Percentiles rank a stretch among this genome's conserved stretches.
Conservation (phyloP, 1,140 invertebrate species). For the Marisa cornuarietis region DNA sequence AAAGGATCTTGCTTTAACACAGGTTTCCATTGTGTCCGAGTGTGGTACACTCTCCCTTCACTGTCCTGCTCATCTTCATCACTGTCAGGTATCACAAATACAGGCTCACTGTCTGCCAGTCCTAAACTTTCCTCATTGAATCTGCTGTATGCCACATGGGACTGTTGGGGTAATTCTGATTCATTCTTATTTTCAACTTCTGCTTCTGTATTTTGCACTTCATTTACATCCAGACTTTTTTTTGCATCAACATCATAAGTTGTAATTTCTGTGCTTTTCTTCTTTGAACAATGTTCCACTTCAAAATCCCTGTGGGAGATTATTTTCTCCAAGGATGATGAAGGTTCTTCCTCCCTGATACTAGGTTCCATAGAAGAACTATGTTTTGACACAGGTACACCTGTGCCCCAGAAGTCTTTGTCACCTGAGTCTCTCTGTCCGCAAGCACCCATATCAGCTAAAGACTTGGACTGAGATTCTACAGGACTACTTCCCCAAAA, state of each 20-base stretch:
- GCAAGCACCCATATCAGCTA: no score
- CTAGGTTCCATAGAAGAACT: no score
- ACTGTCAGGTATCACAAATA: neutral
- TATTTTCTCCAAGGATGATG: no score
- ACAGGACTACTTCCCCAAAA: neutral
- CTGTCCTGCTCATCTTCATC: slow-evolving; percentile 25
- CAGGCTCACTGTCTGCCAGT: neutral
- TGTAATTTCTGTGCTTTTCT: neutral
- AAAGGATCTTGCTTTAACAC: slow-evolving; percentile 47
- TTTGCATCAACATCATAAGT: neutral
- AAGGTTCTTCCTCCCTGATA: no score
- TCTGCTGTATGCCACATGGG: neutral
- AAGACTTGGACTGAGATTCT: no score
- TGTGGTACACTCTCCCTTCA: neutral
- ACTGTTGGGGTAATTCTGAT: neutral
- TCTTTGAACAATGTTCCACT: no score
- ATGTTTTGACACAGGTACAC: no score
- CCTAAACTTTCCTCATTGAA: neutral
- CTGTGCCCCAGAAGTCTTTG: no score
- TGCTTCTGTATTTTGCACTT: neutral
- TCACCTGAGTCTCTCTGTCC: no score
- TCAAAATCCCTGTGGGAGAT: no score
- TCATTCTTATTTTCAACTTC: neutral
- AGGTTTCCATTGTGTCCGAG: neutral
- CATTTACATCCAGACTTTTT: neutral